These are phyloP conservation scores for Ovis canadensis DNA, from an alignment of 2,113 vertebrate genomes.

Conservation along the genomic window DNA sequence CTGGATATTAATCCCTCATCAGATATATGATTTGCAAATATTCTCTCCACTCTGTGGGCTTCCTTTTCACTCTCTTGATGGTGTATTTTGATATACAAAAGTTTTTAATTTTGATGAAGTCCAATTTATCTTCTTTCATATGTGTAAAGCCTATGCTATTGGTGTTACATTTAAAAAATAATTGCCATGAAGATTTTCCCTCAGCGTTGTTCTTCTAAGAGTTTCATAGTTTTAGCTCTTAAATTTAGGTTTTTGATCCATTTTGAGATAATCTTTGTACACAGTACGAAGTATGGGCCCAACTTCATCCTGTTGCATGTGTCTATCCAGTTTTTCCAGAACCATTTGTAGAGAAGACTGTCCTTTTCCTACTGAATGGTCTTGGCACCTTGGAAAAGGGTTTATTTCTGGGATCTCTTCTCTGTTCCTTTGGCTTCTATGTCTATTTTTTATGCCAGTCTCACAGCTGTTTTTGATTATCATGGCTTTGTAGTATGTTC, in stretches of 20 bases:
- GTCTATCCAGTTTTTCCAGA: not conserved
- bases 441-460: not conserved
- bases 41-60: not conserved
- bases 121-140: not conserved
- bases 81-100: not conserved
- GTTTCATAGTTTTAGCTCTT: not conserved
- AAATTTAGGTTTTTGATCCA: not conserved
- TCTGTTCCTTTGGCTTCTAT: not conserved
- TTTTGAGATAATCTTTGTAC: not conserved
- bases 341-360: not conserved
- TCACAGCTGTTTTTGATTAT: not conserved
- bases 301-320: not conserved
- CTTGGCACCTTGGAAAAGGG: not conserved
- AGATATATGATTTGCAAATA: not conserved
- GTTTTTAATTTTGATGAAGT: not conserved
- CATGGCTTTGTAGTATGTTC: not conserved
- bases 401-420: not conserved
- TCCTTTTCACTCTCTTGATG: not conserved
- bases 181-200: not conserved
- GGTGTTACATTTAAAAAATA: not conserved
- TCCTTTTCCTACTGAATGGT: not conserved
- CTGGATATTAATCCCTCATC: not conserved
- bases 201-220: not conserved
- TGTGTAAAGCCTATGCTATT: not conserved
- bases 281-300: not conserved